A percentile compares a stretch with the other conserved stretches of the same genome.
These are phyloP conservation scores for Caloenas nicobarica DNA, from an alignment of 2,113 vertebrate genomes.

Conservation along the genomic window DNA sequence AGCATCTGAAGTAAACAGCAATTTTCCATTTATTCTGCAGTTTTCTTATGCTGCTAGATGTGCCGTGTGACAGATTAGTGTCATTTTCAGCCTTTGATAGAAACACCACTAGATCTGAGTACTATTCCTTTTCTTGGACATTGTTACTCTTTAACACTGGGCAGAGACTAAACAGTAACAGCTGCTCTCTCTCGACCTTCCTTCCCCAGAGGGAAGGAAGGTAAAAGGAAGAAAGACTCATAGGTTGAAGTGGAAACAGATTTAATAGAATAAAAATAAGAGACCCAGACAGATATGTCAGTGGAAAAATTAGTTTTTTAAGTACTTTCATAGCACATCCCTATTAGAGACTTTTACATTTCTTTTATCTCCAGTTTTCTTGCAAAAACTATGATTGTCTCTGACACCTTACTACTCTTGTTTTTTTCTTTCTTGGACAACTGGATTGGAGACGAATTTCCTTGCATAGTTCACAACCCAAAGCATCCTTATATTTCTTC, in stretches of 20 bases:
- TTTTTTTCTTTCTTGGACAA: background rate
- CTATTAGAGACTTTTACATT: background rate
- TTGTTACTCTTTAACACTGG: too few relatives aligned
- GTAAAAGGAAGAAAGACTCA: too few relatives aligned
- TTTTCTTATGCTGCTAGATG: background rate
- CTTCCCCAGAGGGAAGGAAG: too few relatives aligned
- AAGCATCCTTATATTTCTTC: background rate
- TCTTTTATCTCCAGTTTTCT: background rate
- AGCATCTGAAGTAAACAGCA: background rate
- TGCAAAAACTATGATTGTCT: background rate
- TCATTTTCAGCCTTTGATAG: background rate
- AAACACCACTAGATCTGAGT: background rate
- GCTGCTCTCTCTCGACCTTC: too few relatives aligned
- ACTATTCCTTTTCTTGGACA: background rate
- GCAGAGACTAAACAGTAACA: too few relatives aligned
- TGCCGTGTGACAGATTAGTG: background rate
- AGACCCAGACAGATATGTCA: too few relatives aligned
- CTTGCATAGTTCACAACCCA: background rate
- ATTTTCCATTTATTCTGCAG: background rate
- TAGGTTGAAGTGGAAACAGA: too few relatives aligned
- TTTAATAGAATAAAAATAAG: too few relatives aligned
- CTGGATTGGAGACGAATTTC: background rate
- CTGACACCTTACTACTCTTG: rapidly evolving
- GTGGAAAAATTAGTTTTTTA: background rate
- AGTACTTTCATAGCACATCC: background rate